These are phyloP conservation scores for Labeo catla DNA, from an alignment of 2,113 vertebrate genomes.

Conservation along the genomic window DNA sequence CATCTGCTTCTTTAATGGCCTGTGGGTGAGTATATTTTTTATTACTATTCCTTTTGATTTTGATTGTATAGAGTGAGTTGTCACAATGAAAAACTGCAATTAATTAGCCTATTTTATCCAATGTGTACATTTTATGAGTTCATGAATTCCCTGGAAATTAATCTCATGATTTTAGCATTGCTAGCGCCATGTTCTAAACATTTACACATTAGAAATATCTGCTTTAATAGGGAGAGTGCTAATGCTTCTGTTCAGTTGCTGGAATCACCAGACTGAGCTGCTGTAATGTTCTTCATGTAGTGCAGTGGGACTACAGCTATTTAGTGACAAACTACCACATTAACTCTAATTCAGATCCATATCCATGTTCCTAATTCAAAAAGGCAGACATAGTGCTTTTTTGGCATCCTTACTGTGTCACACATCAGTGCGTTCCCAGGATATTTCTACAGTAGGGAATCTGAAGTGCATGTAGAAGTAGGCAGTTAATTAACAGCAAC, in stretches of 20 bases:
- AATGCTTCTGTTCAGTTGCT: neutral
- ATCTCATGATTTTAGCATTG: neutral
- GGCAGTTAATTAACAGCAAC: neutral
- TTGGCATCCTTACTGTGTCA: neutral
- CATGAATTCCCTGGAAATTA: neutral
- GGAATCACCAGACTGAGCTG: neutral
- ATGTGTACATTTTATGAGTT: neutral
- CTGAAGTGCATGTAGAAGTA: slow-evolving; percentile 10
- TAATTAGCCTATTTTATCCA: neutral
- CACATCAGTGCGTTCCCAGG: neutral
- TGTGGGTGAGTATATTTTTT: neutral
- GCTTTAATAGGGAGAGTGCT: neutral
- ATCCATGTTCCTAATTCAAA: slow-evolving; percentile 3
- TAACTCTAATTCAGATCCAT: slow-evolving; percentile 30
- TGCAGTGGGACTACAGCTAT: slow-evolving; percentile 22
- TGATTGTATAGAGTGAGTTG: neutral
- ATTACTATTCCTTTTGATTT: neutral
- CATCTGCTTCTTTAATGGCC: neutral
- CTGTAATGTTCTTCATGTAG: slow-evolving; percentile 40
- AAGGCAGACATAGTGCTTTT: slow-evolving; percentile 30
- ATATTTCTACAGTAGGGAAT: neutral
- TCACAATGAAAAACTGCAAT: neutral
- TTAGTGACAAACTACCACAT: slow-evolving; percentile 18
- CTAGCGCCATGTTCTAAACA: neutral
- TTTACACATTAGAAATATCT: neutral